Base-by-base conservation (phyloP, 2,113 vertebrate genomes). In the Sapayoa aenigma region DNA sequence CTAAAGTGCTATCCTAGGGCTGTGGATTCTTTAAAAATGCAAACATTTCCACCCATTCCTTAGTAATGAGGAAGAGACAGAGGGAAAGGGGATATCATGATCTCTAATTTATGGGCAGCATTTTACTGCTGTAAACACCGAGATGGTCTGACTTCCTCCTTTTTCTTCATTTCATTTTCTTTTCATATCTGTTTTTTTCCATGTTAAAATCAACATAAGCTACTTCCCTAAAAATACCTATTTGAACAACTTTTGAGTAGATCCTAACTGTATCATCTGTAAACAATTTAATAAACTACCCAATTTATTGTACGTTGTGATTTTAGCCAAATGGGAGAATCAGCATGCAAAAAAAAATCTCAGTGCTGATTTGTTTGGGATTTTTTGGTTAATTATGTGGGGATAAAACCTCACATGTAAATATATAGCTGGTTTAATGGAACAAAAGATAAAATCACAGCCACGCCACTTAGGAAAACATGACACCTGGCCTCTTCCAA, bases 31-130 rank as follows among this genome's bases (percentile, higher is more conserved):
- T 95, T 86, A 90, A 83, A 93, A 94, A 93, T 83, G 87, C 69
- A 95, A 94, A 93, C 13, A 50, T 93, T 94, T 96, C 87, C 72
- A 85, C 39, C 79, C 92, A 90, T 86, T 93, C 90, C 72, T 92
- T 94, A 79, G 63, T 93, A 80, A 95, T 83, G 87, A 90, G 75
- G 65, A 97, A 74, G 33, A 72, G 58, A 72, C 74, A 82, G 81
- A 85, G 58, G 81, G 95, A 96, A 91, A 89, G 81, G 22, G 50
- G 78, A 83, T 93, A 91, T 85, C 71, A 20, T 47, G 71, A 83
- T 89, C 58, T 94, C 67, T 90, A 91, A 95, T 85, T 91, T 94
- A 95, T 77, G 52, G 78, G 79, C 56, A 87, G 72, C 44, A 63
- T 92, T 92, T 90, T 90, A 83, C 79, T 78, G 79, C 42, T 88